Evolutionary conservation across 2,113 vertebrate species (phyloP).

Genomic region (Oreochromis niloticus): DNA sequence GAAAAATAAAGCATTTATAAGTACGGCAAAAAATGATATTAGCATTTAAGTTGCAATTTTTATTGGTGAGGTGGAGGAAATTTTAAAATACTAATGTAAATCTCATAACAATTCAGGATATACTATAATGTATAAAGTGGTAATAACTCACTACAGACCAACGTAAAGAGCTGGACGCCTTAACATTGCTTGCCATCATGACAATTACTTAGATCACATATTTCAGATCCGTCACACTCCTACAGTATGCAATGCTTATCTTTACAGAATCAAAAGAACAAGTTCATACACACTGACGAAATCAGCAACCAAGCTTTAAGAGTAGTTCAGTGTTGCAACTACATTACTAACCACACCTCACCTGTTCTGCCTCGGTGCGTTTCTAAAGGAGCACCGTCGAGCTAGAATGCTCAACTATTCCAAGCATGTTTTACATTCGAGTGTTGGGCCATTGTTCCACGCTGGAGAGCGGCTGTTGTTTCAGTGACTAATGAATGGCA

Average conservation of each 20-base stretch:
- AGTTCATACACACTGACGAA: background rate
- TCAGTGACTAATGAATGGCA: slow-evolving; percentile 33
- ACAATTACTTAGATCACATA: background rate
- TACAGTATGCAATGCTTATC: background rate
- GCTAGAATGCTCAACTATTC: slow-evolving; percentile 46
- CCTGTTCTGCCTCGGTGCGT: slow-evolving; percentile 10
- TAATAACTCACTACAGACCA: background rate
- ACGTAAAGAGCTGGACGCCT: background rate
- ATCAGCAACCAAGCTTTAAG: background rate
- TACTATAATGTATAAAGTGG: background rate
- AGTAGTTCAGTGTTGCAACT: background rate
- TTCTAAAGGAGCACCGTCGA: slow-evolving; percentile 21
- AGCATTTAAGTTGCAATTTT: background rate
- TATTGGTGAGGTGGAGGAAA: background rate
- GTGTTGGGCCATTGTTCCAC: slow-evolving; percentile 46
- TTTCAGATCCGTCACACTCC: background rate
- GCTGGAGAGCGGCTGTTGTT: slow-evolving; percentile 36
- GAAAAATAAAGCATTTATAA: background rate
- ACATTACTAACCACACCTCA: background rate
- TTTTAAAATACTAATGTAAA: background rate
- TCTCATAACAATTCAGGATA: background rate
- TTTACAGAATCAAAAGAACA: background rate
- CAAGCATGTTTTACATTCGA: slow-evolving; percentile 54
- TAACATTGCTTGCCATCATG: background rate
- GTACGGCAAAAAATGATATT: background rate